Evolutionary conservation across 2,888 invertebrate species (phyloP).

Genomic region (Dryomyza anilis): DNA sequence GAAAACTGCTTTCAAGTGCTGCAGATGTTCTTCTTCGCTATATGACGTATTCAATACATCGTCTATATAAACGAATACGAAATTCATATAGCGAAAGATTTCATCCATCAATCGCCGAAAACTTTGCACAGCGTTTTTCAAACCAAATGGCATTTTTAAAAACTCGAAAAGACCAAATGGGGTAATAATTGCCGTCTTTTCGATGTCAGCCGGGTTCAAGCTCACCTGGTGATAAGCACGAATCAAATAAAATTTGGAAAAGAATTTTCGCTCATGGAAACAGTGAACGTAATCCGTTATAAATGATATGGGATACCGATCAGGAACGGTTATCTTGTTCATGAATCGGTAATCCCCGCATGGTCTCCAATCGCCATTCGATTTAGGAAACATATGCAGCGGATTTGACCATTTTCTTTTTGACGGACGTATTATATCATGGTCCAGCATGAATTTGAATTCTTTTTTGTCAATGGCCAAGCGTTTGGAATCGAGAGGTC

Average conservation of each 20-base stretch:
- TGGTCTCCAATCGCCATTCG: slow-evolving; percentile 1
- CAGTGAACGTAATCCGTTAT: slow-evolving; percentile 27
- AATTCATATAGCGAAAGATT: slow-evolving; percentile 34
- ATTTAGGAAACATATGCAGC: slow-evolving; percentile 7
- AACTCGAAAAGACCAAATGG: slow-evolving; percentile 31
- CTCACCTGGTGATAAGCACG: slow-evolving; percentile 47
- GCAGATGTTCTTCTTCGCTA: slow-evolving; percentile 30
- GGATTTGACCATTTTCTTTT: not conserved
- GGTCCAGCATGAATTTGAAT: no score
- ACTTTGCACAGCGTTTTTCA: slow-evolving; percentile 49
- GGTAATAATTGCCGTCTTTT: slow-evolving; percentile 45
- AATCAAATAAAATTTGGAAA: slow-evolving; percentile 41
- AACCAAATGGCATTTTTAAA: slow-evolving; percentile 11
- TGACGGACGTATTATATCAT: not conserved
- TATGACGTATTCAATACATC: slow-evolving; percentile 41
- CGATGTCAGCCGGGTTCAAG: slow-evolving; percentile 35
- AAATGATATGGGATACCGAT: not conserved
- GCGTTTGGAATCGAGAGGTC: not conserved
- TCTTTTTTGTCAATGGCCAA: not conserved
- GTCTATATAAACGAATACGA: slow-evolving; percentile 41
- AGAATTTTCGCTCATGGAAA: slow-evolving; percentile 39
- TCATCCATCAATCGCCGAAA: slow-evolving; percentile 51
- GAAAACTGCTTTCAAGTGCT: slow-evolving; percentile 27
- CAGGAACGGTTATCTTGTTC: not conserved
- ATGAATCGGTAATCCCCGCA: slow-evolving; percentile 9